A percentile compares a stretch with the other conserved stretches of the same genome.
Conservation (phyloP, 2,113 vertebrate species). For the Climacteris rufus region DNA sequence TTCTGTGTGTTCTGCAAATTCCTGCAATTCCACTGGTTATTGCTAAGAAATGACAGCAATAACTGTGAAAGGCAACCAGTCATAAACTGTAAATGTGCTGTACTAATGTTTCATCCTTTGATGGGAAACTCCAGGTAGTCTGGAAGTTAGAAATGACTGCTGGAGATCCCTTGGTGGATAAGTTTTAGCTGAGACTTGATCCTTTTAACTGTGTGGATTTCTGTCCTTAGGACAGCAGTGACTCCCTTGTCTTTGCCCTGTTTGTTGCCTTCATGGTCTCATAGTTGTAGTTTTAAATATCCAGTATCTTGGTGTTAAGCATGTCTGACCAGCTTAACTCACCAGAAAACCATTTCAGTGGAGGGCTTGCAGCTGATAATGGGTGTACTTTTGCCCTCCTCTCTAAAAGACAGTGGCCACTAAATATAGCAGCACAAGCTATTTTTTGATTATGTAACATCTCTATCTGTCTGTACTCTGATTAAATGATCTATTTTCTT, state of each 20-base stretch:
- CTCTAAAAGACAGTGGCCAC: neutral
- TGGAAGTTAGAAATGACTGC: neutral
- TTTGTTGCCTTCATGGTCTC: neutral
- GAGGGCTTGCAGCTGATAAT: neutral
- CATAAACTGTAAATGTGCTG: neutral
- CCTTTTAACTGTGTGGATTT: neutral
- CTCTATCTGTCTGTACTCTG: constrained; percentile 26
- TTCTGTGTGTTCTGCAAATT: constrained; percentile 23
- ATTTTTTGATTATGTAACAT: constrained; percentile 20
- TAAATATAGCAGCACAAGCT: constrained; percentile 12
- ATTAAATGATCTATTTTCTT: constrained; percentile 60
- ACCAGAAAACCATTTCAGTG: constrained; percentile 12
- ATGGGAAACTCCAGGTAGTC: neutral
- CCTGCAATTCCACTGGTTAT: constrained; percentile 25
- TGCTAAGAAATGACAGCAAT: neutral
- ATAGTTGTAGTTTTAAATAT: neutral
- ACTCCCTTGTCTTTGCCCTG: neutral
- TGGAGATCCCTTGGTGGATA: neutral
- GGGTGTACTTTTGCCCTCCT: constrained; percentile 22
- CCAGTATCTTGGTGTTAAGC: neutral
- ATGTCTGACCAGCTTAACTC: neutral
- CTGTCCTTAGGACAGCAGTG: neutral
- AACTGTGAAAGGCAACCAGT: neutral
- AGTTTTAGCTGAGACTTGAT: neutral
- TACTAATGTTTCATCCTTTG: neutral